Evolutionary conservation across 2,888 invertebrate genomes (phyloP), one percentile per base, ranked within the genome.

Genomic region (Gnatocerus cornutus): DNA sequence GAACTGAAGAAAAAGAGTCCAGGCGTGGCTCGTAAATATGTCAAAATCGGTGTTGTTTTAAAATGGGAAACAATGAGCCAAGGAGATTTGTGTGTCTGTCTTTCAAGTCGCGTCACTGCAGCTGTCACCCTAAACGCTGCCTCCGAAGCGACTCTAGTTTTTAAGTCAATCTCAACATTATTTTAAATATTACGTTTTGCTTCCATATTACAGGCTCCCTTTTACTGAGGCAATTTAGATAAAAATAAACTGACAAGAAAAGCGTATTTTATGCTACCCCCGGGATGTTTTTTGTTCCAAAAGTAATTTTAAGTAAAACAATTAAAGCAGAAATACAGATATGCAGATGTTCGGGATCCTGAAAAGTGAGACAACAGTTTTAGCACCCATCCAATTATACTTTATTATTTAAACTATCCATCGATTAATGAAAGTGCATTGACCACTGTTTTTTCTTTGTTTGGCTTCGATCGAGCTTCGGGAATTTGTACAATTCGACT

Each of bases 1-100:
- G 74, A 76, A 63, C 64, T 13, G 53, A 48, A 46, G 59, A 75
- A 73, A 77, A 71, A 75, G 76, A 75, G 77, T 78, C 78, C 79
- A 79, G 79, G 75, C 79, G 80, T 78, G 77, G 78, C 80, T 83
- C 82, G 83, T 84, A 84, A 84, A 83, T 83, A 82, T 83, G 83
- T 84, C 83, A 84, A 84, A 84, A 84, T 80, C 80, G 79, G 83
- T 83, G 84, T 83, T 83, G 84, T 83, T 84, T 83, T 83, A 79
- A 84, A 84, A 82, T 83, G 81, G 81, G 82, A 83, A 84, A 84
- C 84, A 84, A 84, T 84, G 83, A 84, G 82, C 78, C 80, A 74
- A 81, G 80, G 80, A 82, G 83, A 84, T 84, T 84, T 84, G 84
- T 84, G 84, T 81, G 84, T 84, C 83, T 84, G 83, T 81, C 73